These are phyloP conservation scores for Sycophila sp. DNA, from an alignment of 1,140 invertebrate genomes.

Conservation along the genomic window DNA sequence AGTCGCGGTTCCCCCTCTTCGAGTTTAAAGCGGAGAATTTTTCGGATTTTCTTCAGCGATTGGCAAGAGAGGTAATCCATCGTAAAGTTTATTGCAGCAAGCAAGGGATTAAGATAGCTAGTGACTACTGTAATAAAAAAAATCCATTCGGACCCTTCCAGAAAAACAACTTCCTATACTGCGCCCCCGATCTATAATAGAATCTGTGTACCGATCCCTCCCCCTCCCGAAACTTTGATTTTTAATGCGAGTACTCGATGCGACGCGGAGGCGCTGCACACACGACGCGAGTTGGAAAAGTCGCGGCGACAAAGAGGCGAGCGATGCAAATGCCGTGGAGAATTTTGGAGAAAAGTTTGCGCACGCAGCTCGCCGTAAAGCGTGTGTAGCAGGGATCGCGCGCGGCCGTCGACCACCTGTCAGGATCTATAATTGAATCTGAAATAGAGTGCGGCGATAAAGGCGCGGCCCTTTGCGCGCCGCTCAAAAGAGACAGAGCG, in stretches of 20 bases:
- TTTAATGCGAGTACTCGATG: too few relatives aligned
- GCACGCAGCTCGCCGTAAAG: background rate
- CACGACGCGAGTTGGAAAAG: background rate
- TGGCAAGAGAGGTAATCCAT: background rate
- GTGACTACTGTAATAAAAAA: background rate
- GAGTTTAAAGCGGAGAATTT: too few relatives aligned
- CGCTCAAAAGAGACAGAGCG: background rate
- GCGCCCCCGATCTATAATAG: slow-evolving; percentile 49
- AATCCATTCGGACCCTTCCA: background rate
- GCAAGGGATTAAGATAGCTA: background rate
- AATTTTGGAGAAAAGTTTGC: background rate
- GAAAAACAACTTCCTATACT: background rate
- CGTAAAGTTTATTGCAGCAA: background rate
- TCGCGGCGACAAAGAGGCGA: too few relatives aligned
- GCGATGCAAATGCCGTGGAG: too few relatives aligned
- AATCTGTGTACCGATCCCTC: too few relatives aligned
- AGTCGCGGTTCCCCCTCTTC: too few relatives aligned
- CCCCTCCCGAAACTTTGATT: too few relatives aligned
- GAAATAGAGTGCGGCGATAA: background rate
- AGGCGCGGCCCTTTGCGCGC: too few relatives aligned
- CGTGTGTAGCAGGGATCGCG: too few relatives aligned
- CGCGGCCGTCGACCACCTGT: background rate
- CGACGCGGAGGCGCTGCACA: too few relatives aligned
- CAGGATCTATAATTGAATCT: slow-evolving; percentile 11
- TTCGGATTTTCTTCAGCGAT: background rate